phyloP scores from a whole-genome alignment of 2,888 invertebrate species.

The Eilema sororculum region DNA sequence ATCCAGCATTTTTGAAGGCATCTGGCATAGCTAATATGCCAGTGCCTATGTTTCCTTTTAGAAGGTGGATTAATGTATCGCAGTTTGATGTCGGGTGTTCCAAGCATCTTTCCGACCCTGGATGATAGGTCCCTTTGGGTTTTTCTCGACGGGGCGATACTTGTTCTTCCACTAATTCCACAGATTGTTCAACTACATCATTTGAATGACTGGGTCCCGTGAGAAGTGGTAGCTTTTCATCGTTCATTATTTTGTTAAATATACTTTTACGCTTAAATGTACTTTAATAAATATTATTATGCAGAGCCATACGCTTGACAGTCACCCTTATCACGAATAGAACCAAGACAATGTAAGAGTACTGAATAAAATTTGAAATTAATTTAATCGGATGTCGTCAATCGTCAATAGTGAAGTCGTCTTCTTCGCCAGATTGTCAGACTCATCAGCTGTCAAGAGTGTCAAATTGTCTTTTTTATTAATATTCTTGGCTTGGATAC shows the following conservation, averaged over 20 bases:
- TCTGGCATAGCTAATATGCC: constrained; percentile 99
- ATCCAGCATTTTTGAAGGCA: constrained; percentile 96
- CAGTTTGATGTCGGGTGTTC: constrained; percentile 94
- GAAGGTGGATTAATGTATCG: constrained; percentile 91
- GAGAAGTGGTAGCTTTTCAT: constrained; percentile 91
- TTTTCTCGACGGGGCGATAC: constrained; percentile 65
- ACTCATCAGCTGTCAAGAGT: constrained; percentile 1
- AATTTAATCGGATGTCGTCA: constrained; percentile 19
- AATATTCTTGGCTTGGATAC: too few species aligned
- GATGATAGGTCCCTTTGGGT: constrained; percentile 80
- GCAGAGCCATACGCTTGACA: constrained; percentile 49
- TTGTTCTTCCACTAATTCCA: constrained; percentile 70
- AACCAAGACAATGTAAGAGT: constrained; percentile 24
- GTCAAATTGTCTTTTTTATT: too few species aligned
- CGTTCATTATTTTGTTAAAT: constrained; percentile 80
- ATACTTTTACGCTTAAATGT: constrained; percentile 48
- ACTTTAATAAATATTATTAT: constrained; percentile 44
- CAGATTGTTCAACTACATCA: constrained; percentile 72
- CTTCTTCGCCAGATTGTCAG: background rate
- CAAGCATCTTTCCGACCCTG: constrained; percentile 89
- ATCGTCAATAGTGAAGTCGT: constrained; percentile 4
- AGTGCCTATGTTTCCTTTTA: constrained; percentile 94
- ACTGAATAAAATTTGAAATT: constrained; percentile 24
- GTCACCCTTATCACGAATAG: constrained; percentile 36
- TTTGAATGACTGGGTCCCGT: constrained; percentile 74